Evolutionary conservation across 1,140 invertebrate species (phyloP), one percentile per base, ranked within the genome.

Genomic region (Sarcophaga bullata): DNA sequence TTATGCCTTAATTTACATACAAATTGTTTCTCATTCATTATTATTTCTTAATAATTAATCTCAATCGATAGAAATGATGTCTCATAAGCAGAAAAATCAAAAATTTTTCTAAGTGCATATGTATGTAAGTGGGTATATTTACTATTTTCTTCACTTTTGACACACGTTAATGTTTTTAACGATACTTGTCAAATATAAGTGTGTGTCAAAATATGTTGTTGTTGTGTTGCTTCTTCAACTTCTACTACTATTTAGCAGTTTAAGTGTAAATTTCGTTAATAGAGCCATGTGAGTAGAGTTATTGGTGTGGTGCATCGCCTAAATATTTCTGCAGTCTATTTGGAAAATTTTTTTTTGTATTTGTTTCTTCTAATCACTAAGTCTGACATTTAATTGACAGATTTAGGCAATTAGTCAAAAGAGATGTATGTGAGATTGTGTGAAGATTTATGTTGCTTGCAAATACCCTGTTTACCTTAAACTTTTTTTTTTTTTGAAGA

Each of bases 361-460:
- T 78, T 78, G 6, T 76, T 76, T 13, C 15, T 25, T 7, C 11
- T 25, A 9, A 7, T 25, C 47, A 62, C 62, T 80, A 80, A 80
- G 80, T 62, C 50, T 82, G 87, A 88, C 87, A 88, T 88, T 88
- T 88, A 83, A 84, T 86, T 88, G 86, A 84, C 85, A 86, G 85
- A 87, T 86, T 88, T 88, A 88, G 86, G 85, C 83, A 85, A 81
- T 81, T 73, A 81, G 82, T 62, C 50, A 83, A 68, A 72, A 68
- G 25, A 62, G 37, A 47, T 72, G 80, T 72, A 47, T 81, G 25
- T 37, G 25, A 37, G 25, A 68, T 76, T 8, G 37, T 17, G 10
- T 17, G 5, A 19, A 19, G 19, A 19, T 8, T 62, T n/a, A 62
- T 62, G 11, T 62, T n/a, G 9, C n/a, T 68, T 25, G 19, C 50